A percentile compares a stretch with the other conserved stretches of the same genome.
Conservation (phyloP, 2,888 invertebrate genomes). For the Mythimna pallens region DNA sequence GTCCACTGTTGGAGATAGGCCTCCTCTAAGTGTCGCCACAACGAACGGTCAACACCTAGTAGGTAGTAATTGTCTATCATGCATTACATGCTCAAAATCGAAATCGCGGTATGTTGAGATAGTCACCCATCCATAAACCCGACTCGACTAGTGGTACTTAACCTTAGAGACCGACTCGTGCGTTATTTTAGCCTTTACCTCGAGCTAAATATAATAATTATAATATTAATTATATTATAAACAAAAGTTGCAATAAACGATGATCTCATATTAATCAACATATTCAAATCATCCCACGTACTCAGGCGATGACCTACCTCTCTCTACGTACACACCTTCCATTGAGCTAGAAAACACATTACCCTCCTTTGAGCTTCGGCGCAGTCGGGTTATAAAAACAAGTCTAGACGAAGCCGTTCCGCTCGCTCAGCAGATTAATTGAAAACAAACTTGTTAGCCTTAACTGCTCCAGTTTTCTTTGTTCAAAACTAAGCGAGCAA, state of each 20-base stretch:
- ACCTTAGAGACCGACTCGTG: too few species aligned
- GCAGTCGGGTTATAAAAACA: constrained; percentile 16
- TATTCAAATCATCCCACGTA: constrained; percentile 12
- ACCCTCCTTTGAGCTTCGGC: not conserved
- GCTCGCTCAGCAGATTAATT: constrained; percentile 19
- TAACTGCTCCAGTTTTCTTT: constrained; percentile 36
- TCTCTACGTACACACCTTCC: not conserved
- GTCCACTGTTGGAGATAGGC: too few species aligned
- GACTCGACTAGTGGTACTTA: too few species aligned
- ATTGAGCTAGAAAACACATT: not conserved
- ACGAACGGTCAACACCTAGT: too few species aligned
- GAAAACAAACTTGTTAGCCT: constrained; percentile 52
- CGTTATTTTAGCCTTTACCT: too few species aligned
- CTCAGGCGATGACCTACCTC: constrained; percentile 22
- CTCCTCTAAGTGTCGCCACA: too few species aligned
- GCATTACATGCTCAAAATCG: too few species aligned
- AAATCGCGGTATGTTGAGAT: too few species aligned
- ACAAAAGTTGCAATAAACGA: not conserved
- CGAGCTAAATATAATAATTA: too few species aligned
- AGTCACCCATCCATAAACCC: too few species aligned
- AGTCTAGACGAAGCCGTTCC: constrained; percentile 17
- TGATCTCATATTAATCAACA: constrained; percentile 9
- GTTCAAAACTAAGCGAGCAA: constrained; percentile 12
- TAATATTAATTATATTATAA: not conserved
- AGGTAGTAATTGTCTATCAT: too few species aligned